A percentile compares a stretch with the other conserved stretches of the same genome.
Conservation (phyloP, 1,140 invertebrate species). For the Zaprionus davidi region DNA sequence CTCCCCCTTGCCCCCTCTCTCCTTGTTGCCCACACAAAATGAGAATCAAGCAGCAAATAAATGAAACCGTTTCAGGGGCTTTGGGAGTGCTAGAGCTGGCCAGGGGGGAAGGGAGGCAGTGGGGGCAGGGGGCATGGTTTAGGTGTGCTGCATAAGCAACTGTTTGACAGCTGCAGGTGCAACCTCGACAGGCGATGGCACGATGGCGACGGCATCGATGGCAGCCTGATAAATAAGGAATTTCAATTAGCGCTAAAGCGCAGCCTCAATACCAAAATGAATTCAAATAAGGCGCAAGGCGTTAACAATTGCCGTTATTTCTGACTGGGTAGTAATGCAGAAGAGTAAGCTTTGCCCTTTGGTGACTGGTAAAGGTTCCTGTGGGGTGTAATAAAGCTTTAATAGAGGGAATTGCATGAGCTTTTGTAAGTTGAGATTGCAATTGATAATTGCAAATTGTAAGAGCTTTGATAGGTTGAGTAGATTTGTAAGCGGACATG, state of each 20-base stretch:
- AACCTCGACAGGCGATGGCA: constrained; percentile 34
- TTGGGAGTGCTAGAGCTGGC: not conserved
- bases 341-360: not conserved
- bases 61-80: constrained; percentile 21
- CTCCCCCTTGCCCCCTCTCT: not conserved
- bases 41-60: constrained; percentile 22
- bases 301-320: constrained; percentile 9
- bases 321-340: not conserved
- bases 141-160: constrained; percentile 47
- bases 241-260: constrained; percentile 73
- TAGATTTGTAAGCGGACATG: not conserved
- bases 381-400: not conserved
- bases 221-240: constrained; percentile 74
- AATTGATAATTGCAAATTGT: too few species aligned
- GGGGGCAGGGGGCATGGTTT: not conserved
- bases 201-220: constrained; percentile 53
- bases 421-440: not conserved
- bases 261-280: constrained; percentile 9
- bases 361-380: not conserved
- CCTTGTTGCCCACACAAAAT: constrained; percentile 34
- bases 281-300: not conserved
- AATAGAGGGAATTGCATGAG: not conserved
- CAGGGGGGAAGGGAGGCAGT: not conserved
- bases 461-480: too few species aligned
- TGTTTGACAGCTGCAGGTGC: constrained; percentile 39